Base-by-base conservation (phyloP, 1,140 invertebrate species). In the Hyles euphorbiae region DNA sequence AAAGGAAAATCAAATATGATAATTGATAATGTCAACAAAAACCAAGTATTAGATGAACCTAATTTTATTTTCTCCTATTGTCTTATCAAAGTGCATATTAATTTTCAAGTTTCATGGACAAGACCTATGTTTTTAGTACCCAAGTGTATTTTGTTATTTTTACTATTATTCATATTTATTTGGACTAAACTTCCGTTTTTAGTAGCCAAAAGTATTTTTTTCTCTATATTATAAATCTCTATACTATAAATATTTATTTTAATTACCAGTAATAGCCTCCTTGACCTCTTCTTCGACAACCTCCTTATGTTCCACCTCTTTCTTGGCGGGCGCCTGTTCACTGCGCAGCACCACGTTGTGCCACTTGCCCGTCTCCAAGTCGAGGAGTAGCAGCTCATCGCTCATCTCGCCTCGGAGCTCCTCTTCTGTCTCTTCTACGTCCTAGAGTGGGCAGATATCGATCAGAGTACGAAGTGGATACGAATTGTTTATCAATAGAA, bases 351-450 rank as follows among this genome's bases (percentile, higher is more conserved):
- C 60, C 10, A 95, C 90, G 49, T 78, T 85, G 60, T 92, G 91
- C 95, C 96, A 98, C 36, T 91, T 89, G 43, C 92, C 91, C 60
- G 93, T 93, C 43, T 94, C 93, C 53, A 97, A 74, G 74, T 98
- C 96, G 2, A 98, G 79, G 5, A 91, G 89, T 59, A 94, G 91
- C 5, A 98, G 79, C 60, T 98, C 96, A 80, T 98, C 96, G 61
- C 92, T 96, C 88, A 98, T 97, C 49, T 91, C 92, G 3, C 96
- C 94, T 44, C 90, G 84, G 0, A 98, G 78, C 62, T 94, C 91
- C 81, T 98, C 96, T 59, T 96, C 95, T 56, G 94, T 92, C 62
- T 96, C 94, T 72, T 96, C 93, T 53, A 95, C 91, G 71, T 96
- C 96, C 91, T 93, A 92, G 94, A 91, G 95, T 95, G 50, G 11